Evolutionary conservation across 1,140 invertebrate genomes (phyloP), one percentile per base, ranked within the genome.

Genomic region (Drosophila murphyi): DNA sequence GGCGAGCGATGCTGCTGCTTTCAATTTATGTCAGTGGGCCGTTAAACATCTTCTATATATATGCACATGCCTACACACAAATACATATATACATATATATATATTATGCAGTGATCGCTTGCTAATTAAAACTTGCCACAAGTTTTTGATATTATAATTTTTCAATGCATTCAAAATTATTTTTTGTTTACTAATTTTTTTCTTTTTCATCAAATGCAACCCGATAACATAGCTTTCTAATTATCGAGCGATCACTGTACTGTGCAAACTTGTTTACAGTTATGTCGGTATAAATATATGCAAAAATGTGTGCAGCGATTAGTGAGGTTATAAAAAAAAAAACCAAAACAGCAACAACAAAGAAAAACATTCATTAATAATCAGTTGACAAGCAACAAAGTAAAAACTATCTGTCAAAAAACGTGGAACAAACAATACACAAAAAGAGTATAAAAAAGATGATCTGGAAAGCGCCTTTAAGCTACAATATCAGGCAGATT

Each of bases 21-120:
- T 63, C 48, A 55, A 68, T 68, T 68, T 82, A 68, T 83, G 80
- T 83, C 81, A 83, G 81, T 85, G 81, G 81, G 78, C 77, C 77
- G 62, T 79, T 68, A 65, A 69, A 63, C 39, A 74, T 62, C 31
- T 57, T 60, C 51, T 34, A 32, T 31, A 41, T 61, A 31, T 48
- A 56, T 52, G 7, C 4, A 52, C 34, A 56, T 39, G 8, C 45
- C 55, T 20, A 57, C 12, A 65, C 31, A 45, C 20, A 45, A 29
- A 10, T 51, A 37, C 4, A 41, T 28, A 43, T 39, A n/a, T 39
- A 29, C 2, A 43, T 31, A 57, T 57, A 57, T 32, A 47, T n/a
- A 64, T 45, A 43, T 28, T 29, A 51, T 47, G 45, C 51, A 10
- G 6, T 29, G 20, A 50, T 50, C 59, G 20, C 32, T 62, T 45